These are phyloP conservation scores for Habroteleia sp. DNA, from an alignment of 2,888 invertebrate genomes.

Conservation along the genomic window DNA sequence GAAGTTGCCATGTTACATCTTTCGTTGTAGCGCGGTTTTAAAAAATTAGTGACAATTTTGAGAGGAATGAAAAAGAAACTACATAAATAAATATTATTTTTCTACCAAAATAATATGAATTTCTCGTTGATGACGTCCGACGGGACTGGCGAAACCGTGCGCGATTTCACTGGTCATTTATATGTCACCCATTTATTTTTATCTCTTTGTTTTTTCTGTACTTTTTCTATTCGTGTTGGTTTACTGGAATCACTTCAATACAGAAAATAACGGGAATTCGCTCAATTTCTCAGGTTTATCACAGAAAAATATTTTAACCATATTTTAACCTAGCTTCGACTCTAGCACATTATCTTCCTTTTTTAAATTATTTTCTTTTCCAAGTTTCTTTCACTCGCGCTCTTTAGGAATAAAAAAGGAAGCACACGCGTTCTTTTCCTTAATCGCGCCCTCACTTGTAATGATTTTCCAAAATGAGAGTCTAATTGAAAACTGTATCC, in stretches of 20 bases:
- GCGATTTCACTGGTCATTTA: too few species aligned
- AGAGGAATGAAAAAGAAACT: too few species aligned
- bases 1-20: neutral
- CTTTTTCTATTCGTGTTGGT: too few species aligned
- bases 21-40: neutral
- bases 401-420: conserved; percentile 63
- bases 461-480: conserved; percentile 25
- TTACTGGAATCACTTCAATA: conserved; percentile 57
- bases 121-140: too few species aligned
- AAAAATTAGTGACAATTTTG: too few species aligned
- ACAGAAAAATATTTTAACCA: conserved; percentile 79
- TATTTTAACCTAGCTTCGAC: conserved; percentile 64
- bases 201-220: too few species aligned
- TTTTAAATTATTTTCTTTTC: conserved; percentile 45
- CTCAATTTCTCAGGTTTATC: conserved; percentile 75
- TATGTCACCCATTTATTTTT: too few species aligned
- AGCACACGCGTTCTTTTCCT: conserved; percentile 49
- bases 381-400: conserved; percentile 40
- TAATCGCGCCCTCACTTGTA: conserved; percentile 51
- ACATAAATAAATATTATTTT: too few species aligned
- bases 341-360: conserved; percentile 54
- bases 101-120: too few species aligned
- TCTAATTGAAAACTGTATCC: conserved; percentile 4
- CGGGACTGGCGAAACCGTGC: too few species aligned
- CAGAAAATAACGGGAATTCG: conserved; percentile 69